Conservation (phyloP, 2,797 vertebrate species). For the Sebastes diploproa region DNA sequence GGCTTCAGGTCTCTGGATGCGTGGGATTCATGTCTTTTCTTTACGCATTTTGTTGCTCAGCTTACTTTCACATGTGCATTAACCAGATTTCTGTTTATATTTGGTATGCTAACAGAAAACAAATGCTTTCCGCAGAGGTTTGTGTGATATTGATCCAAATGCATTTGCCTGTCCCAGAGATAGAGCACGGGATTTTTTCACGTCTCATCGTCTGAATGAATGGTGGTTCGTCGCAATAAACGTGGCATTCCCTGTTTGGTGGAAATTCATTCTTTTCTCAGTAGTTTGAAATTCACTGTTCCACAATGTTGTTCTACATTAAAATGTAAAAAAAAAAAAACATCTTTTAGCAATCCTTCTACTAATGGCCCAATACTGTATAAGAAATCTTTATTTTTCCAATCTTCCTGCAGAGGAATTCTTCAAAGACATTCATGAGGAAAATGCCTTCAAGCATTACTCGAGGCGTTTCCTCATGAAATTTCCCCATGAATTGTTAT, state of each 20-base stretch:
- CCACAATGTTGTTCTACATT: background rate
- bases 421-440: constrained; percentile 49
- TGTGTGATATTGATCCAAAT: constrained; percentile 43
- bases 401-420: constrained; percentile 26
- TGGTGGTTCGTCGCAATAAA: constrained; percentile 6
- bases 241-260: background rate
- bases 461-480: constrained; percentile 44
- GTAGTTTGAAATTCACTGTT: background rate
- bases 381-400: constrained; percentile 28
- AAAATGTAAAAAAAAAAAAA: background rate
- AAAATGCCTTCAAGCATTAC: constrained; percentile 50
- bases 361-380: background rate
- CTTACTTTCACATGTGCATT: constrained; percentile 29
- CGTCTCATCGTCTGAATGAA: background rate
- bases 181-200: constrained; percentile 6
- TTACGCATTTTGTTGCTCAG: constrained; percentile 7
- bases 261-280: background rate
- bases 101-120: constrained; percentile 31
- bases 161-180: constrained; percentile 33
- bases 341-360: background rate
- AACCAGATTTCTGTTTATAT: constrained; percentile 53
- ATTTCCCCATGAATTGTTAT: constrained; percentile 50
- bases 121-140: constrained; percentile 33
- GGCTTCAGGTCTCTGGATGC: constrained; percentile 36
- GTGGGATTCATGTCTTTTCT: constrained; percentile 11